Evolutionary conservation across 2,113 vertebrate species (phyloP).

Genomic region (Pollachius pollachius): DNA sequence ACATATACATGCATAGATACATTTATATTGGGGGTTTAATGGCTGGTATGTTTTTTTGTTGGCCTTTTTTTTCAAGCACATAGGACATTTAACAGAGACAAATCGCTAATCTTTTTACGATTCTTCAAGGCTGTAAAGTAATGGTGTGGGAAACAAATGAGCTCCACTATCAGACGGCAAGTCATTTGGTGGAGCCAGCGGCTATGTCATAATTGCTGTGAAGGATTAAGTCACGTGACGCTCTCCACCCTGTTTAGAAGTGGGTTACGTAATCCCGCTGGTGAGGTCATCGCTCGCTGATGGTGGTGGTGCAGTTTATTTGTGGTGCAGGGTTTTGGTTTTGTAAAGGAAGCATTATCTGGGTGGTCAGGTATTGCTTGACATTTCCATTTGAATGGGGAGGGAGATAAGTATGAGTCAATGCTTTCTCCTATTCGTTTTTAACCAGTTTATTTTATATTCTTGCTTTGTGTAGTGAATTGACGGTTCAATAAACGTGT

Average conservation of each 20-base stretch:
- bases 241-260: conserved; percentile 1
- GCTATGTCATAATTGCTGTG: conserved; percentile 23
- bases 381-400: too few relatives aligned
- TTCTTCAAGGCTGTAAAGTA: conserved; percentile 14
- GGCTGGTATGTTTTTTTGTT: not conserved
- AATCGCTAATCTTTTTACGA: conserved; percentile 15
- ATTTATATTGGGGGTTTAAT: conserved; percentile 27
- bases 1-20: not conserved
- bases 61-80: not conserved
- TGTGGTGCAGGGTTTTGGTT: too few relatives aligned
- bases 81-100: conserved; percentile 5
- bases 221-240: conserved; percentile 21
- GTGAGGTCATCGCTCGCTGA: conserved; percentile 13
- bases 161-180: conserved; percentile 10
- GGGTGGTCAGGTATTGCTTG: too few relatives aligned
- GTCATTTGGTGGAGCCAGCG: conserved; percentile 11
- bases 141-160: conserved; percentile 19
- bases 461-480: too few relatives aligned
- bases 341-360: not conserved
- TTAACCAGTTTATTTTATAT: too few relatives aligned
- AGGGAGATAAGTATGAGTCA: too few relatives aligned
- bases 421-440: too few relatives aligned
- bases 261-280: conserved; percentile 8
- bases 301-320: not conserved
- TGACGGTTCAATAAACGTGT: too few relatives aligned